Evolutionary conservation across 2,797 vertebrate species (phyloP).

Genomic region (Balearica regulorum): DNA sequence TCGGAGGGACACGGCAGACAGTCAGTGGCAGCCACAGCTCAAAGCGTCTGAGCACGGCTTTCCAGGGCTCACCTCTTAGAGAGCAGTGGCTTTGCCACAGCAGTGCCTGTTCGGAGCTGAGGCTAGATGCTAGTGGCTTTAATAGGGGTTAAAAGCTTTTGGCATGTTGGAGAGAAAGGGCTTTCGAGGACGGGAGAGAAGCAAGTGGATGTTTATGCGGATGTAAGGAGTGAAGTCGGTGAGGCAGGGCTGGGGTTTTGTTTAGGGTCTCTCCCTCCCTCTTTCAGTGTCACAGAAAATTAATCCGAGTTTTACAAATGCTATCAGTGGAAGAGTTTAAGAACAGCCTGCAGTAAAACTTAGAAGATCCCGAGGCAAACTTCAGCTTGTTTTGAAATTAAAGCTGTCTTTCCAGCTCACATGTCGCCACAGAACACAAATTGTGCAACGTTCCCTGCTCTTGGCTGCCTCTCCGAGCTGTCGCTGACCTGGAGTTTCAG

Average conservation of each 20-base stretch:
- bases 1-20: accelerated
- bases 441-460: neutral
- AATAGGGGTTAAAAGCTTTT: neutral
- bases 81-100: neutral
- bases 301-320: neutral
- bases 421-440: neutral
- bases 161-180: neutral
- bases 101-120: neutral
- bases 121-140: neutral
- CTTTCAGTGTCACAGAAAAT: conserved; percentile 20
- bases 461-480: neutral
- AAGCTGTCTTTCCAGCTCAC: conserved; percentile 32
- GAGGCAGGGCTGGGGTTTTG: neutral
- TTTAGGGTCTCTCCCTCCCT: neutral
- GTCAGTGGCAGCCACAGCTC: neutral
- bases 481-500: neutral
- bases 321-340: conserved; percentile 17
- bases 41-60: neutral
- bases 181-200: conserved; percentile 3
- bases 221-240: neutral
- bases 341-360: conserved; percentile 23
- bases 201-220: neutral
- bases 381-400: conserved; percentile 16
- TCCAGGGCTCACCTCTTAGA: neutral
- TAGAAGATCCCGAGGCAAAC: neutral